Conservation (phyloP, 2,113 vertebrate species). For the Tetraodon nigroviridis region DNA sequence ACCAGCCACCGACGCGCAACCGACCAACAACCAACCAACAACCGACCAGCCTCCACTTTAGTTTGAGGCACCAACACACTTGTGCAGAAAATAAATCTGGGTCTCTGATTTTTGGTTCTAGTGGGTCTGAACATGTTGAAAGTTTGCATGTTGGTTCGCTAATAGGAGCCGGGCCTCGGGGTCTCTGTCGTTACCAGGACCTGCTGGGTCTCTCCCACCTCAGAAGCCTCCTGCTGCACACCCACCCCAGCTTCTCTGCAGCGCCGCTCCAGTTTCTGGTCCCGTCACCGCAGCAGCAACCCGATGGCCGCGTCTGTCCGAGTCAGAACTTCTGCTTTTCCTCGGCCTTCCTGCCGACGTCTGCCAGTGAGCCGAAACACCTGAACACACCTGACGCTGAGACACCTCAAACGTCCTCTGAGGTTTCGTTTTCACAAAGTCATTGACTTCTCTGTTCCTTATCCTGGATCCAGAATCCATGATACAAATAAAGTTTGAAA, state of each 20-base stretch:
- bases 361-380: slow-evolving; percentile 33
- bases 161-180: too few species aligned
- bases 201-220: slow-evolving; percentile 79
- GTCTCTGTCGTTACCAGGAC: slow-evolving; percentile 67
- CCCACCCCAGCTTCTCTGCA: slow-evolving; percentile 54
- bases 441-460: too few species aligned
- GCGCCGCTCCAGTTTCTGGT: slow-evolving; percentile 64
- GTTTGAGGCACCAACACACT: neutral
- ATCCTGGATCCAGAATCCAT: too few species aligned
- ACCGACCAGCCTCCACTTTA: neutral
- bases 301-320: slow-evolving; percentile 78
- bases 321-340: slow-evolving; percentile 65
- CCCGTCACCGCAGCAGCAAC: slow-evolving; percentile 58
- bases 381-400: slow-evolving; percentile 8
- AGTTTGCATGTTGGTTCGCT: too few species aligned
- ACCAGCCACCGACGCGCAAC: slow-evolving; percentile 68
- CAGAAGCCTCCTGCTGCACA: slow-evolving; percentile 52
- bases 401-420: too few species aligned
- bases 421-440: too few species aligned
- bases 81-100: too few species aligned
- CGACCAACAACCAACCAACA: too few species aligned
- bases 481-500: too few species aligned
- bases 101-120: too few species aligned
- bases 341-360: slow-evolving; percentile 51
- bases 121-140: too few species aligned